These are phyloP conservation scores for Acanthosepion lycidas DNA, from an alignment of 2,888 invertebrate genomes.

Conservation along the genomic window DNA sequence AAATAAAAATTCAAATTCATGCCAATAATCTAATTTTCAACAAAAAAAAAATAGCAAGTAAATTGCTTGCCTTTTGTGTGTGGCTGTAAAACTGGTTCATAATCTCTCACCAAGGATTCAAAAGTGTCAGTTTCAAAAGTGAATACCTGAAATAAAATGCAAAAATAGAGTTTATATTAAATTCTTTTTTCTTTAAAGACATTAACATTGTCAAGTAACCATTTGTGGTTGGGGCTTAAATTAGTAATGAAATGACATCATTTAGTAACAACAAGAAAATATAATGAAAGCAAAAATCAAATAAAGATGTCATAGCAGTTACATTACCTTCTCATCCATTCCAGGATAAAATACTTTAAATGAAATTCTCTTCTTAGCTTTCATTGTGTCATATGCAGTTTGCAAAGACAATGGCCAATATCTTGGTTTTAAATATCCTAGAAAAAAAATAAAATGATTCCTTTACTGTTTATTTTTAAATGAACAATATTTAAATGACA, in stretches of 20 bases:
- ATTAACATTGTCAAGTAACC: too few relatives aligned
- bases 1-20: too few relatives aligned
- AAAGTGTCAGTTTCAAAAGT: background rate
- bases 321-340: constrained; percentile 23
- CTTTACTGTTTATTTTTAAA: too few relatives aligned
- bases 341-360: constrained; percentile 34
- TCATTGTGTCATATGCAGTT: background rate
- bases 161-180: background rate
- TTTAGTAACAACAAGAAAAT: too few relatives aligned
- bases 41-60: background rate
- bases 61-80: background rate
- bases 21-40: background rate
- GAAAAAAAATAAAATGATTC: background rate
- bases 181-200: too few relatives aligned
- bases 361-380: background rate
- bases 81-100: background rate
- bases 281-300: too few relatives aligned
- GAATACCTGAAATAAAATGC: background rate
- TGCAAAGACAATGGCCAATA: background rate
- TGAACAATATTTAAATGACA: too few relatives aligned
- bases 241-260: too few relatives aligned
- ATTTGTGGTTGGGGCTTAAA: too few relatives aligned
- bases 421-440: background rate
- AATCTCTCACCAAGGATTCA: background rate
- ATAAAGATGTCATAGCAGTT: background rate